Conservation (phyloP, 2,888 invertebrate genomes). For the Bhutanitis thaidina region DNA sequence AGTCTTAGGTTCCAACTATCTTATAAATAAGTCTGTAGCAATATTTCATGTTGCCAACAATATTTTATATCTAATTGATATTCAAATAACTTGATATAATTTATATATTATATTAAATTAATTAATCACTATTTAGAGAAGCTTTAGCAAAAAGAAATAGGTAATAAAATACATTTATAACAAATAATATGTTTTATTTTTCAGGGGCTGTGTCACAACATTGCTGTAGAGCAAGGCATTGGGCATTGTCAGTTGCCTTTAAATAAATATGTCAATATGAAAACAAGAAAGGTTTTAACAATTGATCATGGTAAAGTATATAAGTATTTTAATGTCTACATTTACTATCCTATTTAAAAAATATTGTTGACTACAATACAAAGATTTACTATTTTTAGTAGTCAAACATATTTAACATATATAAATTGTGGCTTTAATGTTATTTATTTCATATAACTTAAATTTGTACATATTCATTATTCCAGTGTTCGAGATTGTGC, state of each 20-base stretch:
- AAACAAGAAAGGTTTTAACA: constrained; percentile 94
- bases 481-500: constrained; percentile 91
- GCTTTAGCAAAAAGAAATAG: too few relatives aligned
- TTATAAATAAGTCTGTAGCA: too few relatives aligned
- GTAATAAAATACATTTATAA: too few relatives aligned
- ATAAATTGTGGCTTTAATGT: background rate
- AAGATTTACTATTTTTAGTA: background rate
- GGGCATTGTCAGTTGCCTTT: constrained; percentile 93
- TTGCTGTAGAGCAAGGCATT: constrained; percentile 89
- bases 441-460: background rate
- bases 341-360: too few relatives aligned
- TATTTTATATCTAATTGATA: too few relatives aligned
- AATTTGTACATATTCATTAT: background rate
- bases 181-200: too few relatives aligned
- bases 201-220: constrained; percentile 90
- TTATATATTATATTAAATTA: too few relatives aligned
- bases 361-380: background rate
- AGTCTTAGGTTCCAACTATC: too few relatives aligned
- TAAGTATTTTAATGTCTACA: background rate
- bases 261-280: constrained; percentile 93
- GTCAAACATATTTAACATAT: too few relatives aligned
- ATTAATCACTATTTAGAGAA: too few relatives aligned
- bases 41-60: too few relatives aligned
- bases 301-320: constrained; percentile 91
- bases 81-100: too few relatives aligned